Evolutionary conservation across 2,888 invertebrate genomes (phyloP).

Genomic region (Urechis unicinctus): DNA sequence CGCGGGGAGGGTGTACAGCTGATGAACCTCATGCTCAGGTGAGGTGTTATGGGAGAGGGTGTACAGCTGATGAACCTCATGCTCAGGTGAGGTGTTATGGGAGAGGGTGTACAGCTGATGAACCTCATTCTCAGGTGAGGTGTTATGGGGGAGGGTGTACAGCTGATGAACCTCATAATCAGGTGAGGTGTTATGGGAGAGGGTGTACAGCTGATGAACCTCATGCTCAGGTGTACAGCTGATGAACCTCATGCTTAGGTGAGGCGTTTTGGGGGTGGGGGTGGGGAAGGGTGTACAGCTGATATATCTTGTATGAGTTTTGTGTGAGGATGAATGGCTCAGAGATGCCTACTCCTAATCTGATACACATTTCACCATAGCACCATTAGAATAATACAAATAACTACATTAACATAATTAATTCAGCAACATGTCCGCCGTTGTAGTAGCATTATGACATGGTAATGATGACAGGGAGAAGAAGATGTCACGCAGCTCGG

Average conservation of each 20-base stretch:
- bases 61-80: constrained; percentile 98
- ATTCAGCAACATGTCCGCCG: neutral
- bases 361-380: no score
- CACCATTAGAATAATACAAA: no score
- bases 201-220: no score
- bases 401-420: neutral
- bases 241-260: constrained; percentile 95
- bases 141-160: constrained; percentile 79
- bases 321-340: constrained; percentile 93
- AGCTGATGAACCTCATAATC: constrained; percentile 98
- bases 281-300: constrained; percentile 98
- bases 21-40: constrained; percentile 97
- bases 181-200: constrained; percentile 67
- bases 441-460: neutral
- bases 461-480: constrained; percentile 70
- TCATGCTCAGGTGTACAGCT: no score
- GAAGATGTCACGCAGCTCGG: constrained; percentile 79
- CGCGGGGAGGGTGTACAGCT: constrained; percentile 95
- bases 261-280: constrained; percentile 56
- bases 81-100: constrained; percentile 64
- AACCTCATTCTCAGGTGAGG: constrained; percentile 85
- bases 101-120: constrained; percentile 98
- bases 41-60: constrained; percentile 69
- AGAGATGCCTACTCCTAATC: no score
- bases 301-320: constrained; percentile 81